Base-by-base conservation (phyloP, 92 coral and sea anemone species). In the Siderastrea radians region DNA sequence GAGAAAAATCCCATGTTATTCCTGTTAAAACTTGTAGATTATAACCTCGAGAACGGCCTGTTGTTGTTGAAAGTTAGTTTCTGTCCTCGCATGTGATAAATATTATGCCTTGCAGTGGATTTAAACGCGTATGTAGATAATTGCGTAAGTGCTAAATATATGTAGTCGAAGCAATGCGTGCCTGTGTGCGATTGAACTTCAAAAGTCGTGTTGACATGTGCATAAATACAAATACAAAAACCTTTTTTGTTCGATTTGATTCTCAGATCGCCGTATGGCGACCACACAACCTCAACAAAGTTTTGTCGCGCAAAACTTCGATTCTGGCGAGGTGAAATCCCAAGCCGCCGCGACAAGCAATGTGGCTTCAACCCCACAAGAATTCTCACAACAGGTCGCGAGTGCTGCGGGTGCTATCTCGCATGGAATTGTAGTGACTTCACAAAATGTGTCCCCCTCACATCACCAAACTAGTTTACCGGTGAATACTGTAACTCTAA, bases 221-320 rank as follows among this genome's bases (percentile, higher is more conserved):
- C 10, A 79, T 90, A n/a, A 79, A 74, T 67, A 84, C 93, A 90
- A 85, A 86, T 75, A 80, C 83, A 74, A 57, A 63, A 81, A 61
- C 87, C 49, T 76, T 61, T 86, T 68, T 69, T 82, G 79, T 88
- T 75, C 86, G 75, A 65, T 81, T 93, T 85, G 63, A 66, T 72
- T 86, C 87, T 19, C 82, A 95, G 98, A 93, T 89, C 92, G 92
- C 88, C 93, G 77, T 52, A 95, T 95, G 98, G 98, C 98, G 76
- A 91, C 98, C 52, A 84, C 98, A 78, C 94, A 91, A 53, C 95
- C 96, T 50, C 98, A 93, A 80, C 94, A 73, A 90, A 93, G 79
- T 78, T 93, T 88, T 80, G 93, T 93, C 80, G 66, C 94, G 47
- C 91, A 89, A 51, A 94, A 78, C 70, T 75, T 65, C 63, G 89